Evolutionary conservation across 2,888 invertebrate species (phyloP), one percentile per base, ranked within the genome.

Genomic region (Tetanocera ferruginea): DNA sequence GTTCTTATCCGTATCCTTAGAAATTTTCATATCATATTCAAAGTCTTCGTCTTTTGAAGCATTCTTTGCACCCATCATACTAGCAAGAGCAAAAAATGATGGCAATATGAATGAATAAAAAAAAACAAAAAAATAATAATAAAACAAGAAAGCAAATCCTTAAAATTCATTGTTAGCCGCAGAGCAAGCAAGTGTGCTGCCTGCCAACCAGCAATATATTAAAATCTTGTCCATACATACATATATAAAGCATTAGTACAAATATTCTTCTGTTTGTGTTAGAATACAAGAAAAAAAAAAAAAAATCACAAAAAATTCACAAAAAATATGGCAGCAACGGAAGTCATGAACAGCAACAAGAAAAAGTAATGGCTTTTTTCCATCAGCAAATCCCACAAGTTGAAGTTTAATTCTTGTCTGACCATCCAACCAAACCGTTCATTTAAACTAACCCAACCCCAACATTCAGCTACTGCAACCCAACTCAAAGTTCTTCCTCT

Each of bases 11-110:
- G 25, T 60, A 73, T 73, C 73, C 51, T 73, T 73, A 73, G 49
- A 73, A 43, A 73, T 73, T 49, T 73, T 73, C 73, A 60, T 73
- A 62, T 73, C 19, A 60, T 43, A 60, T 55, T 52, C 70, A 43
- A 43, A 43, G 43, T 43, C 43, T 43, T 43, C 43, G 14, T 43
- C 43, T 43, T 43, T 43, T 43, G 43, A 64, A 64, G 64, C 34
- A 34, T 64, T 64, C 34, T n/a, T 55, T 34, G 25, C 28, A 64
- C 31, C 64, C 60, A 62, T 62, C 60, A 62, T 62, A n/a, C n/a
- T n/a, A n/a, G 28, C 28, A 25, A 62, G 14, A 28, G n/a, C 3
- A 64, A 64, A 64, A 64, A 28, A 43, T 43, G 14, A 43, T 37
- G 43, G 17, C 14, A 11, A 64, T 5, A 62, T 31, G n/a, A 14